Base-by-base conservation (phyloP, 2,113 vertebrate genomes). In the Entelurus aequoreus region DNA sequence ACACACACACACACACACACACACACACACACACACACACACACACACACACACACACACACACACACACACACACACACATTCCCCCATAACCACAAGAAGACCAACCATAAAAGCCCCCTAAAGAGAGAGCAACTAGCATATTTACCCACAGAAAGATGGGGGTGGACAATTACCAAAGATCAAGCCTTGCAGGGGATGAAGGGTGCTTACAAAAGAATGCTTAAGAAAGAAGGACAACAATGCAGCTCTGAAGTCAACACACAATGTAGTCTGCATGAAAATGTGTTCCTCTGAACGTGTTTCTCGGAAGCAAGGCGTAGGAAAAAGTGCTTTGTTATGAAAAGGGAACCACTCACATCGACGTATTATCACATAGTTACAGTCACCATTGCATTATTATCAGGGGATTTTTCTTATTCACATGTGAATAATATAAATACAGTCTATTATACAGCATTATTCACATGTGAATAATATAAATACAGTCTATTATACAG, bases 51-150 rank as follows among this genome's bases (percentile, higher is more conserved):
- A 54, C n/a, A 54, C 6, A 36, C 28, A 36, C 9, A 51, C 49
- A 21, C 8, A 51, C 3, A 46, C 6, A 36, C 21, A n/a, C 35
- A 42, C 14, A 47, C 12, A 19, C 46, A 55, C 15, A 46, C 65
- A 54, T 35, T 10, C 14, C 11, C 54, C 55, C 53, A 13, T n/a
- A 65, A 72, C 70, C 72, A 12, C 78, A 81, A 71, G 72, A 76
- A 80, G 78, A 63, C 79, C 85, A 87, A 80, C 83, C 84, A 88
- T 88, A 87, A 88, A 89, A 86, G 63, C 75, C 72, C 66, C 81
- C 63, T 54, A 13, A 54, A 63, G 65, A 74, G 63, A 72, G 76
- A 57, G 69, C 9, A 62, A 71, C 74, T 82, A 76, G 9, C 66
- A 78, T 79, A 68, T 80, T 74, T 78, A 71, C 79, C 71, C 72